A percentile compares a stretch with the other conserved stretches of the same genome.
Conservation (phyloP, 1,140 invertebrate species). For the Diorhabda carinulata region DNA sequence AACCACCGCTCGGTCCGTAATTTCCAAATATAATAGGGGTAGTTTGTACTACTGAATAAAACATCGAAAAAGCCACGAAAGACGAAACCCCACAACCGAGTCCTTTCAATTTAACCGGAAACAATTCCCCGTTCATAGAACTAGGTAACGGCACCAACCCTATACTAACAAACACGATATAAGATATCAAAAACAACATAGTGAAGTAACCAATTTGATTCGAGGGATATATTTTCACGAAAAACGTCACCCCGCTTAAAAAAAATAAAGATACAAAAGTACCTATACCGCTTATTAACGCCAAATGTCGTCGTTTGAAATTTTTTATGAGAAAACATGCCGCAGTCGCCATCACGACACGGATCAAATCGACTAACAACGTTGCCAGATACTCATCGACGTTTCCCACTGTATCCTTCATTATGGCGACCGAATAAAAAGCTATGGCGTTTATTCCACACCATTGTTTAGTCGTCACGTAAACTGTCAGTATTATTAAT, state of each 20-base stretch:
- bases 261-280: constrained; percentile 53
- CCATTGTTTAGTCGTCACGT: constrained; percentile 61
- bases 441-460: constrained; percentile 65
- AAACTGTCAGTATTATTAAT: constrained; percentile 55
- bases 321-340: constrained; percentile 58
- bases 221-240: constrained; percentile 19
- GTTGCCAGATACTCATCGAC: constrained; percentile 58
- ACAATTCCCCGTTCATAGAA: constrained; percentile 64
- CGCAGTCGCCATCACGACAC: constrained; percentile 57
- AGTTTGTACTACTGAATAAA: constrained; percentile 70
- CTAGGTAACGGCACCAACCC: constrained; percentile 65
- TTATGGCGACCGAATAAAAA: constrained; percentile 68
- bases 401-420: constrained; percentile 52
- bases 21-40: constrained; percentile 57
- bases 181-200: constrained; percentile 52
- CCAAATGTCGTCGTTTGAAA: constrained; percentile 55
- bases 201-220: constrained; percentile 38
- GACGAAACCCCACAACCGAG: constrained; percentile 60
- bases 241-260: constrained; percentile 43
- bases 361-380: constrained; percentile 63
- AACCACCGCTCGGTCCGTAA: constrained; percentile 59
- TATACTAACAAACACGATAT: constrained; percentile 55
- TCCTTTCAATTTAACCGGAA: constrained; percentile 55
- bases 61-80: constrained; percentile 62
- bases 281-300: constrained; percentile 55